These are phyloP conservation scores for Potamilus streckersoni DNA, from an alignment of 1,140 invertebrate species.

Conservation along the genomic window DNA sequence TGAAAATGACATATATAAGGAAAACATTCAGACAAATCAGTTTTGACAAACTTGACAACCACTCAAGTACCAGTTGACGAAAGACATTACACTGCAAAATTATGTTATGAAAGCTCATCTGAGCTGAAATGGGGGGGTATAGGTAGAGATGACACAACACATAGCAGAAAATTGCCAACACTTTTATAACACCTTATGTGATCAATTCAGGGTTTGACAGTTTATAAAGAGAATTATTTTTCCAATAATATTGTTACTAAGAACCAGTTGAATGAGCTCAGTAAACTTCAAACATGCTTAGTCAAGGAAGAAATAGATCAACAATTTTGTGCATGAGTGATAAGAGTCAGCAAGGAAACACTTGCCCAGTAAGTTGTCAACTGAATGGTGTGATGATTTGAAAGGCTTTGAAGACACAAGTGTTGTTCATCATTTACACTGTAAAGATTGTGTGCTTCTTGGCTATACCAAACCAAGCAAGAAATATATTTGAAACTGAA, in stretches of 20 bases:
- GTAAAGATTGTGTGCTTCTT: constrained; percentile 18
- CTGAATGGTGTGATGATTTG: constrained; percentile 12
- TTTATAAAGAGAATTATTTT: constrained; percentile 1
- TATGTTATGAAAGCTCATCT: not conserved
- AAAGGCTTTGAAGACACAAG: not conserved
- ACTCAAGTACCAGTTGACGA: not conserved
- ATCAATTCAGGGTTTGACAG: constrained; percentile 10
- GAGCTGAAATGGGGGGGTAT: not conserved
- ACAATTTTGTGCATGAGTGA: constrained; percentile 9
- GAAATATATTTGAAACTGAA: constrained; percentile 2
- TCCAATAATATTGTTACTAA: not conserved
- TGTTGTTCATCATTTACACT: constrained; percentile 17
- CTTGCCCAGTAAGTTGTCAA: not conserved
- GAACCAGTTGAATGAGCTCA: not conserved
- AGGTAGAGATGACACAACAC: no score
- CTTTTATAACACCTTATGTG: constrained; percentile 3
- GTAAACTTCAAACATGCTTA: no score
- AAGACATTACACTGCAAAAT: no score
- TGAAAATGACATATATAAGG: not conserved
- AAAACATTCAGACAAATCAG: constrained; percentile 1
- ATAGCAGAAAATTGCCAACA: constrained; percentile 13
- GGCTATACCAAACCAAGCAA: not conserved
- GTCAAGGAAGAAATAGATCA: not conserved
- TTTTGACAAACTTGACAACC: not conserved
- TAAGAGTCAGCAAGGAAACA: constrained; percentile 16